Evolutionary conservation across 2,113 vertebrate genomes (phyloP).

Genomic region (Pteropus alecto): DNA sequence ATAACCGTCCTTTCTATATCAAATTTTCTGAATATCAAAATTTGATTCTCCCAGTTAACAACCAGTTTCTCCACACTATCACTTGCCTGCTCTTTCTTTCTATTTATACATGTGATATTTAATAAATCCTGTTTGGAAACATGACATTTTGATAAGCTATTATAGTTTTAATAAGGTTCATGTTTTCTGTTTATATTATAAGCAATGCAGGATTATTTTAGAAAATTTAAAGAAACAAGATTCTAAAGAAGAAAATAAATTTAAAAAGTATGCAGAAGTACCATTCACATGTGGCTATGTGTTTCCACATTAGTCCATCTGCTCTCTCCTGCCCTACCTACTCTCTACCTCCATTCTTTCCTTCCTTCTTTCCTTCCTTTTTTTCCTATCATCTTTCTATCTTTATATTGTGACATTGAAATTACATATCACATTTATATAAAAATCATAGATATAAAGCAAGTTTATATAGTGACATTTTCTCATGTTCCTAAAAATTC

Average conservation of each 20-base stretch:
- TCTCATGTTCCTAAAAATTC: background rate
- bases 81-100: background rate
- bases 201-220: background rate
- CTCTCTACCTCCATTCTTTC: background rate
- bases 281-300: background rate
- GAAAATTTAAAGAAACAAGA: background rate
- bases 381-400: background rate
- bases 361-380: background rate
- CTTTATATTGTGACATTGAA: background rate
- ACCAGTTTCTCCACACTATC: background rate
- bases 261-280: background rate
- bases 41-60: background rate
- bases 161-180: background rate
- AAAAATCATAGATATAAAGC: background rate
- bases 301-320: background rate
- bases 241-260: background rate
- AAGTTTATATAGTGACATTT: background rate
- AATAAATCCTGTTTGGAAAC: background rate
- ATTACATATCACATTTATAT: background rate
- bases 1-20: background rate
- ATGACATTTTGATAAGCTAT: background rate
- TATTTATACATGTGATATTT: background rate
- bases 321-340: rapidly evolving
- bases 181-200: background rate
- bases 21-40: background rate